Evolutionary conservation across 1,140 invertebrate genomes (phyloP).

Genomic region (Drosophila setifemur): DNA sequence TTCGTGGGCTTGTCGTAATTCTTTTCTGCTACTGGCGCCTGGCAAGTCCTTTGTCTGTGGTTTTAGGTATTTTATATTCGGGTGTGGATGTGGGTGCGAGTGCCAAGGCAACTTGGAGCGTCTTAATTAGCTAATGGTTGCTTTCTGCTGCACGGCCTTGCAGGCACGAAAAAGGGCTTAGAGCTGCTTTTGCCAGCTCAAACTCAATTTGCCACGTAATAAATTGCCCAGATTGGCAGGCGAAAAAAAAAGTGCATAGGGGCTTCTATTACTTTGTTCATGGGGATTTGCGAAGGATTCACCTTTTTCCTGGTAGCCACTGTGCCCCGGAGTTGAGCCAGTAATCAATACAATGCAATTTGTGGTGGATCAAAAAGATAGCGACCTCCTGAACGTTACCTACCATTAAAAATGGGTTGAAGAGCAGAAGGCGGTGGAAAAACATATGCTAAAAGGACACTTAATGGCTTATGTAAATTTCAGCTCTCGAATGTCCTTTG

Average conservation of each 20-base stretch:
- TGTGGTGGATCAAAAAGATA: not conserved
- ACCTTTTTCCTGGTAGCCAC: constrained; percentile 10
- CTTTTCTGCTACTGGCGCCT: constrained; percentile 5
- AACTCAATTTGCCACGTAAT: constrained; percentile 53
- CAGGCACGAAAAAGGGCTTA: constrained; percentile 49
- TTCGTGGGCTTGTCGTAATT: constrained; percentile 18
- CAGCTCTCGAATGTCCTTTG: constrained; percentile 46
- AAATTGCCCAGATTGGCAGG: constrained; percentile 68
- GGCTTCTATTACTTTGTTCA: not conserved
- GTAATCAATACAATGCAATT: constrained; percentile 28
- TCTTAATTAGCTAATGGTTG: constrained; percentile 72
- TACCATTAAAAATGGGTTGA: too few species aligned
- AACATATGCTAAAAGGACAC: constrained; percentile 48
- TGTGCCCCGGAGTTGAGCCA: not conserved
- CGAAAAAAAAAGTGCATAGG: constrained; percentile 16
- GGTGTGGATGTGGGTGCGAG: not conserved
- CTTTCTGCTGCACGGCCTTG: constrained; percentile 27
- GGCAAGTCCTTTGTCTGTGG: constrained; percentile 41
- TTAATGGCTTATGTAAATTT: constrained; percentile 75
- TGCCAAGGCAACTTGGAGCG: constrained; percentile 24
- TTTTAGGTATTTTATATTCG: constrained; percentile 7
- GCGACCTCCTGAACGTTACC: not conserved
- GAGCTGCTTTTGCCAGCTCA: constrained; percentile 14
- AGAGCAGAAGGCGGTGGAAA: not conserved
- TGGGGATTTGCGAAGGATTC: constrained; percentile 8